phyloP scores from a whole-genome alignment of 2,888 invertebrate species.

The Thereva unica region DNA sequence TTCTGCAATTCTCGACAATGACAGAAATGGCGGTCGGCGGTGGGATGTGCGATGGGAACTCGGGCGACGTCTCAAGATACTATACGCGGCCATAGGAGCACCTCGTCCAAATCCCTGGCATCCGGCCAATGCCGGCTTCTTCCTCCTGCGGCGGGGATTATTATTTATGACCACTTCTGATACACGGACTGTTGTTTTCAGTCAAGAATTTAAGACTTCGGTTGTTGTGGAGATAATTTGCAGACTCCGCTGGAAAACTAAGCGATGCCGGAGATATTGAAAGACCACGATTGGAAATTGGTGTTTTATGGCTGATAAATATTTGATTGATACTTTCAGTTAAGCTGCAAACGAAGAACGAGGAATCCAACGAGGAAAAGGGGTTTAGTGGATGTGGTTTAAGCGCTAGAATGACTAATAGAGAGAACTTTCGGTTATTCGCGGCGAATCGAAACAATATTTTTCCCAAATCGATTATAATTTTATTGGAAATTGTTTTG shows the following conservation, averaged over 20 bases:
- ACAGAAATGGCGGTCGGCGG: constrained; percentile 1
- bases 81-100: background rate
- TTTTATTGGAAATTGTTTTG: no score
- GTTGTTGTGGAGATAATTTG: constrained; percentile 17
- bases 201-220: constrained; percentile 16
- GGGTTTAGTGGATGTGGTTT: no score
- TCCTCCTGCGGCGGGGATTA: constrained; percentile 10
- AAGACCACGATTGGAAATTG: background rate
- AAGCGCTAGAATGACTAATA: no score
- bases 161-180: constrained; percentile 23
- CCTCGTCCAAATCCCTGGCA: constrained; percentile 18
- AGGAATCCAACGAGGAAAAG: no score
- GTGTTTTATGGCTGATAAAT: no score
- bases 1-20: no score
- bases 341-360: no score
- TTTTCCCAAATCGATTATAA: no score
- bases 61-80: background rate
- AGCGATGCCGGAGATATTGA: background rate
- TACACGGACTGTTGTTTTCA: constrained; percentile 22
- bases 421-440: no score
- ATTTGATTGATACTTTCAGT: no score
- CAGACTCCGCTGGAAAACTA: no score
- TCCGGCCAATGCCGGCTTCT: constrained; percentile 18
- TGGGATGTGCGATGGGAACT: constrained; percentile 12
- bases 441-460: no score